Evolutionary conservation across 2,797 vertebrate species (phyloP).

Genomic region (Falco naumanni): DNA sequence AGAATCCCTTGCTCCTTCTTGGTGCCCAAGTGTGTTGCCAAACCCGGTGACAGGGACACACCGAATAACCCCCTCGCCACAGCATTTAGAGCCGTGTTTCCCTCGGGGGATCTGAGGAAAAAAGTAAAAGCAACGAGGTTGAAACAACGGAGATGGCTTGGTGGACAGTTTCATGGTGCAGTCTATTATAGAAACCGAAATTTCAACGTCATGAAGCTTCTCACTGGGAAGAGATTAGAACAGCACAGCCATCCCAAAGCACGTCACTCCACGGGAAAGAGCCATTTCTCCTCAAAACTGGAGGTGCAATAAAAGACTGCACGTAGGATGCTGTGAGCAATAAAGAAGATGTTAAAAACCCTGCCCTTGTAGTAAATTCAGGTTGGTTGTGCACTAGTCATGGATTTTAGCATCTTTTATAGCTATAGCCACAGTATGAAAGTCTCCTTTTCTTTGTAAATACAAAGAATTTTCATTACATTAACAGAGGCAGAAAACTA

Average conservation of each 20-base stretch:
- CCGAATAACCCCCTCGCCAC: neutral
- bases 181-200: neutral
- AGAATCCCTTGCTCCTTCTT: neutral
- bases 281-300: neutral
- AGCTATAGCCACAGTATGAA: neutral
- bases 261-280: neutral
- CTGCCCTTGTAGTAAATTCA: neutral
- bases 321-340: rapidly evolving
- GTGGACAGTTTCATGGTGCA: neutral
- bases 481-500: neutral
- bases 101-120: neutral
- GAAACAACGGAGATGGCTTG: rapidly evolving
- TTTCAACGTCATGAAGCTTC: neutral
- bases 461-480: neutral
- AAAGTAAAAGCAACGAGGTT: neutral
- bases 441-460: neutral
- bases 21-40: neutral
- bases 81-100: neutral
- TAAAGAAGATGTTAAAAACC: neutral
- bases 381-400: neutral
- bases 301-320: neutral
- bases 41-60: neutral
- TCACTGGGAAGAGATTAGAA: neutral
- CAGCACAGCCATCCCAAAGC: neutral
- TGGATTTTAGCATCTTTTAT: neutral